Conservation (phyloP, 2,797 vertebrate genomes). For the Rousettus madagascariensis region DNA sequence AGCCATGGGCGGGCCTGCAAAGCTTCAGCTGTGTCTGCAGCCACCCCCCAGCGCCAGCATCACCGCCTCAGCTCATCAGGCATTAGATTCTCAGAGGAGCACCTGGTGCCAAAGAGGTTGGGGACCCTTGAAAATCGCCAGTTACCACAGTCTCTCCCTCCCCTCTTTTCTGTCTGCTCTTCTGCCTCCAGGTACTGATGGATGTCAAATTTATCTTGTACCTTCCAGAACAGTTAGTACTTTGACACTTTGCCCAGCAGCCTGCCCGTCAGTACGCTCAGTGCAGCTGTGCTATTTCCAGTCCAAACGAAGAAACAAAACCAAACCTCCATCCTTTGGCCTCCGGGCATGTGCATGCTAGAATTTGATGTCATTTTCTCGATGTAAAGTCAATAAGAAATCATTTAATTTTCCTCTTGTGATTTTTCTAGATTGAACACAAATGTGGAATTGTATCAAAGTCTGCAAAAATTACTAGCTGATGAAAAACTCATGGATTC, state of each 20-base stretch:
- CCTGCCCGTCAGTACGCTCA: not conserved
- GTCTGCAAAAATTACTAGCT: conserved; percentile 90
- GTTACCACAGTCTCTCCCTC: rapidly evolving
- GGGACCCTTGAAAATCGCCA: no score
- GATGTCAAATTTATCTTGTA: not conserved
- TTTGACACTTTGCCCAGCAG: not conserved
- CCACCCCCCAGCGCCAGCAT: no score
- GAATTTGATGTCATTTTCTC: not conserved
- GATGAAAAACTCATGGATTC: conserved; percentile 87
- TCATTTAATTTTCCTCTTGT: conserved; percentile 15
- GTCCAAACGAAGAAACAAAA: not conserved
- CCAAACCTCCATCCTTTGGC: not conserved
- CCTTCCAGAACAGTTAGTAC: not conserved
- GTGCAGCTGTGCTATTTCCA: not conserved
- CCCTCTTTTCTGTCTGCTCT: not conserved
- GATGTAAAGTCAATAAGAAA: not conserved
- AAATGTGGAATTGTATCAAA: conserved; percentile 94
- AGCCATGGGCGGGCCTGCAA: rapidly evolving
- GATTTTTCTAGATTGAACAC: conserved; percentile 93
- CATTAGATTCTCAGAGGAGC: no score
- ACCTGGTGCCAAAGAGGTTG: no score
- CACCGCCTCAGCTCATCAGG: no score
- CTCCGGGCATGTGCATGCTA: not conserved
- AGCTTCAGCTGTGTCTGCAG: no score
- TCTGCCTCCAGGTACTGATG: not conserved